Base-by-base conservation (phyloP, 2,113 vertebrate genomes). In the Haliaeetus leucogaster region DNA sequence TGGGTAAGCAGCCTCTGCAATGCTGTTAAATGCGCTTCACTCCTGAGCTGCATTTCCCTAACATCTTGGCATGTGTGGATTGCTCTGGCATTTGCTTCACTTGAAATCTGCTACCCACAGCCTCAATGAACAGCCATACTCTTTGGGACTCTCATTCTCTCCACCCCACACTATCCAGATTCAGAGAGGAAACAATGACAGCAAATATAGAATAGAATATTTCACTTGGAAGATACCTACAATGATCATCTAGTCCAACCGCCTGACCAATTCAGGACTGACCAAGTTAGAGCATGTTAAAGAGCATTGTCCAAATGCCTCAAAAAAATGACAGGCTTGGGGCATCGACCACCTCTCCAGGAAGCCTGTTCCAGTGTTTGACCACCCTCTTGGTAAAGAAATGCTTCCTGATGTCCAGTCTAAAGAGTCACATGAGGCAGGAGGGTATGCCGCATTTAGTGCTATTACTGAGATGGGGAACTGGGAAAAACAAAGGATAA, bases 331-430 rank as follows among this genome's bases (percentile, higher is more conserved):
- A 7, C 42, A 48, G 42, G 11, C 29, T 27, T n/a, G 14, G 32
- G 3, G 7, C 62, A 32, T 1, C 2, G 0, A 4, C 23, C 27
- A 6, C 23, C 26, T n/a, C 50, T 27, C 15, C 2, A 62, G 70
- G 22, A 82, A 91, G 19, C 25, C 29, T 34, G 11, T 16, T 50
- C 10, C 48, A 36, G 21, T 32, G 58, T 59, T 50, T 67, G 30
- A 70, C 20, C 27, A 34, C 27, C 13, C 21, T 65, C 70, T 50
- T 10, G 7, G 29, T 32, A 55, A 68, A 89, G 13, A 84, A 78
- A 55, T 48, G 15, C 29, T 73, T 85, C 74, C 43, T 61, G 17
- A 59, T 5, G 6, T 34, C 32, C 45, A 86, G 40, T 58, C 42
- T 56, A 40, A 84, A 76, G 81, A 84, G 40, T 50, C 65, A 74